Evolutionary conservation across 2,888 invertebrate genomes (phyloP), one percentile per base, ranked within the genome.

Genomic region (Drosophila kambysellisi): DNA sequence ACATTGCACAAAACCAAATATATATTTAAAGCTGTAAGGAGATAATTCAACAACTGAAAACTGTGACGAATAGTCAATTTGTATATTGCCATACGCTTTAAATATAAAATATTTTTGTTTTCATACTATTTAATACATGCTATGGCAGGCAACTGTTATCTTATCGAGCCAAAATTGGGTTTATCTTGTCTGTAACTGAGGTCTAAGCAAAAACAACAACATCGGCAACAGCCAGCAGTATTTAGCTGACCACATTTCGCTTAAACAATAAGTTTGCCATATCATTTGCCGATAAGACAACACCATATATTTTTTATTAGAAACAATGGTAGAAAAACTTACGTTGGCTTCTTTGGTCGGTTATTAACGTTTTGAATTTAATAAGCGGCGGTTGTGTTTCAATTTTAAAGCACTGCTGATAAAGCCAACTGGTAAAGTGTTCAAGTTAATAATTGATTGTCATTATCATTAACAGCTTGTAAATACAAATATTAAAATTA

Each of bases 241-340:
- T 67, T 56, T 56, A 70, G 85, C 70, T 85, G 90, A 90, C 85
- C 90, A 85, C 61, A 76, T 76, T 84, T 79, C 69, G 80, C 74
- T 76, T 69, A 70, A 73, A 88, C 71, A 85, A 82, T 87, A 68
- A 41, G 79, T 71, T 73, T 74, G 63, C 72, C 74, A 66, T 85
- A 85, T 89, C 83, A 74, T 59, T 85, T 73, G 15, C 64, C 70
- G 85, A 85, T 85, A 89, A 85, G 75, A 74, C 65, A 74, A 80
- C 69, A 50, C 56, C 54, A 52, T 37, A 41, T 57, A 43, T 35
- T 61, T 43, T 62, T 43, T 53, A 89, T 84, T 76, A 75, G 76
- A 79, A 83, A 80, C 53, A 80, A 65, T 39, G 50, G 39, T 68
- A 65, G 20, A 32, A 60, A 66, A 57, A 52, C 53, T 51, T 20